Conservation (phyloP, 2,888 invertebrate genomes). For the Pemphredon lugubris region DNA sequence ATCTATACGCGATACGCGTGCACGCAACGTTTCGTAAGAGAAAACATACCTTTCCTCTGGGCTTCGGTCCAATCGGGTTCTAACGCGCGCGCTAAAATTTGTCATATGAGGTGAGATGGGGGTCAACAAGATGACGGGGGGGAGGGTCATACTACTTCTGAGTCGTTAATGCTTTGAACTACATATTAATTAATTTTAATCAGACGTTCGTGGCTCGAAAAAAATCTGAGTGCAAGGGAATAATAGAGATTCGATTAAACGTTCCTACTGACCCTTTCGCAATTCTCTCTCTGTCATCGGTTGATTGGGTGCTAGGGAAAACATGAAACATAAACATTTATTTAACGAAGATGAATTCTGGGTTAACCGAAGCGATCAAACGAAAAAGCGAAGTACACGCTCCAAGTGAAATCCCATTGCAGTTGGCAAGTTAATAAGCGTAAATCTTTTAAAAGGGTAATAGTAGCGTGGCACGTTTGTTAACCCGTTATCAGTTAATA, state of each 20-base stretch:
- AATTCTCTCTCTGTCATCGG: conserved; percentile 77
- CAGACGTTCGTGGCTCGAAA: too few relatives aligned
- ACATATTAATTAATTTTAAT: conserved; percentile 11
- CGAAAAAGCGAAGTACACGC: too few relatives aligned
- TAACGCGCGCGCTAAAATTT: conserved; percentile 76
- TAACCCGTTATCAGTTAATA: neutral
- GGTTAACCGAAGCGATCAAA: neutral
- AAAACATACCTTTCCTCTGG: conserved; percentile 61
- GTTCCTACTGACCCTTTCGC: conserved; percentile 76
- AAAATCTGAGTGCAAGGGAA: too few relatives aligned
- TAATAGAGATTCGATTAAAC: conserved; percentile 6
- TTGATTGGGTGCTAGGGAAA: conserved; percentile 68
- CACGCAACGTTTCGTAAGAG: conserved; percentile 5
- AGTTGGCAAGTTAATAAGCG: too few relatives aligned
- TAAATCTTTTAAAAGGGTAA: neutral
- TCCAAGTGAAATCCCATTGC: too few relatives aligned
- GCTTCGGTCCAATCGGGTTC: conserved; percentile 57
- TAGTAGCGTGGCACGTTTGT: conserved; percentile 15
- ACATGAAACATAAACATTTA: conserved; percentile 66
- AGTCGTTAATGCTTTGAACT: neutral
- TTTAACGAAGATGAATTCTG: conserved; percentile 32
- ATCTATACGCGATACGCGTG: neutral
- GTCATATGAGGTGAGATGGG: conserved; percentile 32
- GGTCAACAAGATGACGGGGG: neutral
- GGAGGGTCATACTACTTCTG: neutral